Evolutionary conservation across 2,113 vertebrate genomes (phyloP), one percentile per base, ranked within the genome.

Genomic region (Onychostruthus taczanowskii): DNA sequence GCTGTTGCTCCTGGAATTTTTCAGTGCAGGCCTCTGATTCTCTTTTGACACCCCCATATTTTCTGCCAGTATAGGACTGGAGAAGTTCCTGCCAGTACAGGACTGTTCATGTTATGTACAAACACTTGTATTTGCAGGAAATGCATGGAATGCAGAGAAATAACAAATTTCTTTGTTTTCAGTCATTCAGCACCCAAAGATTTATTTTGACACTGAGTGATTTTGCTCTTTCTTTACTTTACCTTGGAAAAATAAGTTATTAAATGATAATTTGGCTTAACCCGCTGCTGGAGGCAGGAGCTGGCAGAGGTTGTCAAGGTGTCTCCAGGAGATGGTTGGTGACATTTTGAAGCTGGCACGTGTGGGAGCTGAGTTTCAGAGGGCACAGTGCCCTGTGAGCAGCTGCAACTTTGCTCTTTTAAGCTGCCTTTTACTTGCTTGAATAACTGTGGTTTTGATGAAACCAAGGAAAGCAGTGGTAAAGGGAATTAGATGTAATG

Each of bases 381-480:
- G 78, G 24, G 72, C 20, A 43, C 43, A 22, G 85, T 79, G 62
- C 70, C 58, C 35, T 28, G 73, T 62, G 81, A 91, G 39, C 46
- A 61, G 82, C 73, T 64, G 76, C 35, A 70, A 75, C 80, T 89
- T 90, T 61, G 79, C 68, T 87, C 75, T 75, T 91, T 91, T 66
- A 33, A 83, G 39, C 81, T 91, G 78, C 63, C 30, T 90, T 94
- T 87, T 81, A 16, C 76, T 89, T 90, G 72, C 90, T 88, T 61
- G 68, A 68, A 68, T 90, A 94, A n/a, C 27, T 50, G 35, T 46
- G 35, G 16, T 89, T 96, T 83, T 56, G n/a, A 17, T 78, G 82
- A 56, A 94, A 73, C 17, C 3, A 64, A 74, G 76, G 37, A 44
- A 89, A 78, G 85, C 52, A 37, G 20, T 13, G 72, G 55, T 35